Evolutionary conservation across 2,797 vertebrate species (phyloP), one percentile per base, ranked within the genome.

Genomic region (Meriones psammophilus): DNA sequence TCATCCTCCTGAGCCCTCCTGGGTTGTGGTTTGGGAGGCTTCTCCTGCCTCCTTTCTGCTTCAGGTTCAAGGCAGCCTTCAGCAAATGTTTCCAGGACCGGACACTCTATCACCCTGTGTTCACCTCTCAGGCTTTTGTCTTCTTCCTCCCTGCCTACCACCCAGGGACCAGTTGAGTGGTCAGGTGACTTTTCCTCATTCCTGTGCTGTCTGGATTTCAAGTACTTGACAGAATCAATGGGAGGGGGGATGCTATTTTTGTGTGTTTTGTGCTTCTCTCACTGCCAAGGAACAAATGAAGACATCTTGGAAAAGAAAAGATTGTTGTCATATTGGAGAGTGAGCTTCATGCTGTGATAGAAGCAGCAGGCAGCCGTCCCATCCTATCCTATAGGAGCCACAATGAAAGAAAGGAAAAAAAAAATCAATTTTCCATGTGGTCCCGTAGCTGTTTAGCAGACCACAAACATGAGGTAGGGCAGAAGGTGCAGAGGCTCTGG

Each of bases 181-280:
- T 95, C 89, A 50, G 60, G 64, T 95, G 88, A 94, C 94, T 92
- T 93, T 76, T 86, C 94, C 85, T 81, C 83, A 88, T 80, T 96
- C 78, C n/a, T 93, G 8, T 73, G 90, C 50, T 94, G 22, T 91
- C 91, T 95, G 86, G 81, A 93, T 96, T 96, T 97, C 87, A 88
- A 92, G 94, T 92, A 68, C 86, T 89, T 94, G 96, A 93, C 83
- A 96, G 91, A 97, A 96, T 96, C 96, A 96, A 92, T 96, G 97
- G 96, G 15, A 4, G 15, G 46, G 46, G 18, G 6, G 13, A 42
- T 54, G 8, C 60, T 28, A 71, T 64, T 92, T 94, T 64, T 81
- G 39, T 28, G 50, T 91, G 14, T 50, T 77, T 77, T 91, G 46
- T 71, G 20, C 80, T 73, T 91, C 46, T 64, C 58, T 89, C 36